Percentiles rank a stretch among this genome's conserved stretches.
phyloP scores from a whole-genome alignment of 2,888 invertebrate species.

The Brachylomia viminalis region DNA sequence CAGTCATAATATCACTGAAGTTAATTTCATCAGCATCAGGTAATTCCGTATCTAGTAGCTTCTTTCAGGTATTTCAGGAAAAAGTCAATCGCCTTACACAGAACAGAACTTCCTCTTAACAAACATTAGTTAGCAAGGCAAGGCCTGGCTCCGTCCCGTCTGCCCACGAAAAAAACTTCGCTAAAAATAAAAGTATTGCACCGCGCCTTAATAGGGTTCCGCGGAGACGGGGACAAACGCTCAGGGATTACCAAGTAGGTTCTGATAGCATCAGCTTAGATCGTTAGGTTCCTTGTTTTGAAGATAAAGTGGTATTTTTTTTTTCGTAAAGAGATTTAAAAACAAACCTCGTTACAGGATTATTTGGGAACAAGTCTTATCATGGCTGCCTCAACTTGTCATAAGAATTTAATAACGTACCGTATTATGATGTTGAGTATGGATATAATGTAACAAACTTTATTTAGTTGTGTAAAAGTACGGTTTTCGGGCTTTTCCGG shows the following conservation, averaged over 20 bases:
- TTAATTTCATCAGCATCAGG: neutral
- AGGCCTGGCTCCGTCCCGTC: slow-evolving; percentile 75
- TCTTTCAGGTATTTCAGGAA: neutral
- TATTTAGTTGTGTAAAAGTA: neutral
- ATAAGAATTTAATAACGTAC: no score
- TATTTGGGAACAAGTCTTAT: neutral
- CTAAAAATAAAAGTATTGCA: slow-evolving; percentile 77
- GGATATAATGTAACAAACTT: no score
- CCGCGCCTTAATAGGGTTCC: slow-evolving; percentile 72
- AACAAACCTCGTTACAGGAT: no score
- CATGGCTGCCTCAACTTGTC: no score
- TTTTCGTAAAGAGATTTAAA: no score
- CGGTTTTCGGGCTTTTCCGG: neutral
- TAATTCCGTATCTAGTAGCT: neutral
- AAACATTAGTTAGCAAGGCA: slow-evolving; percentile 64
- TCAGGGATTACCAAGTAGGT: slow-evolving; percentile 23
- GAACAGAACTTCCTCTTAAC: slow-evolving; percentile 40
- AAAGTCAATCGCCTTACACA: neutral
- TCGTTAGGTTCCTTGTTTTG: neutral
- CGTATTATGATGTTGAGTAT: neutral
- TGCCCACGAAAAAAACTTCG: slow-evolving; percentile 75
- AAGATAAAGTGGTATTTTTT: no score
- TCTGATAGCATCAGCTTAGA: slow-evolving; percentile 11
- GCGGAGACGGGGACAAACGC: slow-evolving; percentile 23
- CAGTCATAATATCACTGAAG: neutral